These are phyloP conservation scores for Atrina japonica DNA, from an alignment of 2,888 invertebrate species.

Conservation along the genomic window DNA sequence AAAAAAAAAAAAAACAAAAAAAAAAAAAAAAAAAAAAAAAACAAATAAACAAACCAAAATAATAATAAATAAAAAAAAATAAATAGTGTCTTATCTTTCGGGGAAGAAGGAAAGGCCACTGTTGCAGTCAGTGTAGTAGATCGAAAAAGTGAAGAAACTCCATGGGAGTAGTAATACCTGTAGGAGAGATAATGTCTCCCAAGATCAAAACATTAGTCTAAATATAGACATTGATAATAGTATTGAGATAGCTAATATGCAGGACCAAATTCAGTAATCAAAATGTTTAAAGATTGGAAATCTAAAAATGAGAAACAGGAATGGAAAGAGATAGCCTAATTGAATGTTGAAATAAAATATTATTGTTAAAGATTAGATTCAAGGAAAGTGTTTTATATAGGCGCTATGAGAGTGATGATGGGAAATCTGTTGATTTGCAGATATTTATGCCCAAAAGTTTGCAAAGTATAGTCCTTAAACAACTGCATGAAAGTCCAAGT, in stretches of 20 bases:
- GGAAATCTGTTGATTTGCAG: not conserved
- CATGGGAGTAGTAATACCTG: no score
- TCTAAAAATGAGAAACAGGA: not conserved
- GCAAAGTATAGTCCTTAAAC: slow-evolving; percentile 5
- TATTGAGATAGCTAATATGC: not conserved
- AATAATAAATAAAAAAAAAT: no score
- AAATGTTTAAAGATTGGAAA: not conserved
- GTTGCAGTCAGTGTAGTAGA: no score
- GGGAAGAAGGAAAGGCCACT: no score
- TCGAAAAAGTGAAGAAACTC: no score
- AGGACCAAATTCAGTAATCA: not conserved
- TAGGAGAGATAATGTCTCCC: no score
- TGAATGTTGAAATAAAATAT: slow-evolving; percentile 13
- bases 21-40: no score
- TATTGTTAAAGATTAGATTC: slow-evolving; percentile 27
- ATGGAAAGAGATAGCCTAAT: slow-evolving; percentile 25
- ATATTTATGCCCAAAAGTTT: slow-evolving; percentile 9
- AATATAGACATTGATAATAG: no score
- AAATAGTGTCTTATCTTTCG: no score
- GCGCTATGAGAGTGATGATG: slow-evolving; percentile 7
- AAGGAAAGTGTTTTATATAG: not conserved
- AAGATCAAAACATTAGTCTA: no score
- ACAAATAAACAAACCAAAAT: no score
- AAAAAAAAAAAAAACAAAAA: no score
- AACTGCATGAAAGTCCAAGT: slow-evolving; percentile 19